These are phyloP conservation scores for Drosophila prolongata DNA, from an alignment of 2,888 invertebrate species.

Conservation along the genomic window DNA sequence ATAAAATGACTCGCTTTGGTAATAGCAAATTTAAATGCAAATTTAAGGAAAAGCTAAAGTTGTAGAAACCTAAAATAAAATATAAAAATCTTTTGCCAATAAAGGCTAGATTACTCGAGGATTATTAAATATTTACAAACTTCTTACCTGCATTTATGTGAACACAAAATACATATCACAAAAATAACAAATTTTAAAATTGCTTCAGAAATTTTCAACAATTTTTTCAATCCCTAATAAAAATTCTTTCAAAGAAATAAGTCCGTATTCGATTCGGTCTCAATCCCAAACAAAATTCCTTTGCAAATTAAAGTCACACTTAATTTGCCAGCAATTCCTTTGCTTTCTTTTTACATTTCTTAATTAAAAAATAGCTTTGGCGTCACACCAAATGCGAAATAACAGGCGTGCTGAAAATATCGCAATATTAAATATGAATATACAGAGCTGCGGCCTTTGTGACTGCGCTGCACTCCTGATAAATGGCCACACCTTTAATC, in stretches of 20 bases:
- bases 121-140: no score
- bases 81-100: no score
- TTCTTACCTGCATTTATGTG: no score
- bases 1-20: no score
- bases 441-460: slow-evolving; percentile 41
- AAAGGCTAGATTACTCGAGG: no score
- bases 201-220: no score
- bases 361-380: slow-evolving; percentile 37
- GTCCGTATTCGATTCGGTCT: neutral
- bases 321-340: neutral
- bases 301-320: slow-evolving; percentile 9
- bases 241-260: neutral
- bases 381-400: slow-evolving; percentile 16
- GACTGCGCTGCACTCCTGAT: slow-evolving; percentile 74
- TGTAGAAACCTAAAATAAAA: no score
- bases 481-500: slow-evolving; percentile 79
- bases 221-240: neutral
- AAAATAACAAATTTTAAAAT: no score
- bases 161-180: no score
- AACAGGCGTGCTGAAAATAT: slow-evolving; percentile 1
- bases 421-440: slow-evolving; percentile 17
- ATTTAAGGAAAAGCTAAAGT: no score
- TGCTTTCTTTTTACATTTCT: slow-evolving; percentile 31
- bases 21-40: no score
- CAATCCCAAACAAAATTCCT: neutral